These are phyloP conservation scores for Sebastes trivittatus DNA, from an alignment of 2,797 vertebrate species.

Conservation along the genomic window DNA sequence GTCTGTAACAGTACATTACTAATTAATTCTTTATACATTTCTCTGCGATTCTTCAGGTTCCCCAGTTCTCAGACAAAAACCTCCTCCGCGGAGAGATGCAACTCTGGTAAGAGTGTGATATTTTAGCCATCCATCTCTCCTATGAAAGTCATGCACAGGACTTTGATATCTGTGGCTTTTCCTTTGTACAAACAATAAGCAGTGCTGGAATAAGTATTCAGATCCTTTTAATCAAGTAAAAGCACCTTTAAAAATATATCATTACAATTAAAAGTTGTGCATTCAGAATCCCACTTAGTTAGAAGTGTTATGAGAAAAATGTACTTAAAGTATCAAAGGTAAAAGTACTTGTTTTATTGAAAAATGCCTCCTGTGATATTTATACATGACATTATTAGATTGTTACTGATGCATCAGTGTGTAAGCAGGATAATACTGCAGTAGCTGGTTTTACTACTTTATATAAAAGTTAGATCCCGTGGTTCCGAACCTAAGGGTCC, in stretches of 20 bases:
- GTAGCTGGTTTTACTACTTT: background rate
- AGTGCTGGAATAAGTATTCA: background rate
- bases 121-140: background rate
- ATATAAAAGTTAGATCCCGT: background rate
- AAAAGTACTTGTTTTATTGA: background rate
- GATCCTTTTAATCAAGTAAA: background rate
- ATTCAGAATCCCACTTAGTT: background rate
- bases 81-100: slow-evolving; percentile 95
- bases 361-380: background rate
- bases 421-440: background rate
- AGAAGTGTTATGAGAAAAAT: background rate
- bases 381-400: background rate
- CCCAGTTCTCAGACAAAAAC: slow-evolving; percentile 95
- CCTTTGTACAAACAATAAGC: background rate
- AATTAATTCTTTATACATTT: background rate
- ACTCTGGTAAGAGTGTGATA: slow-evolving; percentile 87
- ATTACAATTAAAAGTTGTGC: background rate
- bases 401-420: background rate
- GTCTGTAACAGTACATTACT: background rate
- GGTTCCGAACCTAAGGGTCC: background rate
- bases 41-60: slow-evolving; percentile 83
- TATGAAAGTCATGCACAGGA: background rate
- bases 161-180: background rate
- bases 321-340: background rate
- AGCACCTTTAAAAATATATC: background rate